Base-by-base conservation (phyloP, 2,888 invertebrate species). In the Abrostola triplasia region DNA sequence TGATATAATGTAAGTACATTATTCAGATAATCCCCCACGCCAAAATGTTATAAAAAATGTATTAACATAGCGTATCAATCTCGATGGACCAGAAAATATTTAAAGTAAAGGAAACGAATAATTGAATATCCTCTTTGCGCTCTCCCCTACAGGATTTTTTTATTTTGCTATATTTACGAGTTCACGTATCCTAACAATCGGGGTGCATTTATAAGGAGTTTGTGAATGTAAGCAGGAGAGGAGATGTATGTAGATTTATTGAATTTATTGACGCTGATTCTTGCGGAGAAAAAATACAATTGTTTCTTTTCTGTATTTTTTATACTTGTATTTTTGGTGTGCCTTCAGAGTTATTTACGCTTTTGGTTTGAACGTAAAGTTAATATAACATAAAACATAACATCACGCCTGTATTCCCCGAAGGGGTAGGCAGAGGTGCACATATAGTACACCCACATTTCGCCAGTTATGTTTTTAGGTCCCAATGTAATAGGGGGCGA, bases 171-270 rank as follows among this genome's bases (percentile, higher is more conserved):
- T 71, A 57, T 68, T 74, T 75, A 74, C 52, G 60, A 52, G 35
- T 67, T 57, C 58, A 41, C 58, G 72, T 47, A 62, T 53, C 66
- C 62, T 62, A 75, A 64, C 65, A 64, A 59, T 65, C 13, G 76
- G 74, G 74, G 74, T 74, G 74, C 74, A 74, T 74, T 61, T 65
- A 41, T 72, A 75, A 75, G 11, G 4, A 71, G 68, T 11, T 49
- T 35, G 40, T 24, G 37, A 35, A 51, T 38, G 10, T 5, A 12
- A 36, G 36, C 12, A 36, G 11, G 13, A 41, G 9, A 38, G 10
- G 42, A 50, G 40, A 51, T 51, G 6, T 65, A 69, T 73, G 61
- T 37, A 64, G 59, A 73, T 10, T 42, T 73, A 62, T 70, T 54
- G 66, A 12, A 59, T 70, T 70, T 73, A 73, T 59, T 62, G 74